These are phyloP conservation scores for Euzophera pinguis DNA, from an alignment of 2,888 invertebrate species.

Conservation along the genomic window DNA sequence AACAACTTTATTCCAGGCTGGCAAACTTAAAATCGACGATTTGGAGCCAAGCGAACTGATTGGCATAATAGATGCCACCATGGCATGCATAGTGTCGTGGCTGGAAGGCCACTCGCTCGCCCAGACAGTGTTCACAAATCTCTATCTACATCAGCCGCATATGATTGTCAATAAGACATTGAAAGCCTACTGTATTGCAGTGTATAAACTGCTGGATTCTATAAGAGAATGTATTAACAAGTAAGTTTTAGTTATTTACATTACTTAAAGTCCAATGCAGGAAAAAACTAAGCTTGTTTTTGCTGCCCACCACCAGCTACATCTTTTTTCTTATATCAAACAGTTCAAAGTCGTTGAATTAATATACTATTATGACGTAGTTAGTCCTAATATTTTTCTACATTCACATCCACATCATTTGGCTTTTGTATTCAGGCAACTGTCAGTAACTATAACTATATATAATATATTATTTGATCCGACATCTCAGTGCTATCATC, in stretches of 20 bases:
- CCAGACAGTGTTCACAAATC: conserved; percentile 97
- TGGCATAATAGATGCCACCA: conserved; percentile 95
- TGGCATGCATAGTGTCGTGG: conserved; percentile 98
- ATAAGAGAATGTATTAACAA: conserved; percentile 94
- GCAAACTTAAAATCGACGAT: conserved; percentile 87
- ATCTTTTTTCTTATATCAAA: too few relatives aligned
- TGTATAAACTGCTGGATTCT: conserved; percentile 93
- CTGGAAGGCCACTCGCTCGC: conserved; percentile 97
- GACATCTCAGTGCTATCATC: too few relatives aligned
- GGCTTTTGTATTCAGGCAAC: too few relatives aligned
- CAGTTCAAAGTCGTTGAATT: too few relatives aligned
- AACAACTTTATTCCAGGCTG: conserved; percentile 81
- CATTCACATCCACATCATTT: too few relatives aligned
- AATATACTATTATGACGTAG: too few relatives aligned
- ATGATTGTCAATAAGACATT: conserved; percentile 90
- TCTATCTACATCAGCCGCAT: conserved; percentile 95
- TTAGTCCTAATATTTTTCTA: too few relatives aligned
- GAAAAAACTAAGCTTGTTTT: too few relatives aligned
- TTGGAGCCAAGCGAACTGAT: conserved; percentile 90
- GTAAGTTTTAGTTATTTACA: conserved; percentile 62
- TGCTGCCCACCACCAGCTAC: too few relatives aligned
- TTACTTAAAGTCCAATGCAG: too few relatives aligned
- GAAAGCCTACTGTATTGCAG: conserved; percentile 91
- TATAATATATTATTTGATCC: too few relatives aligned
- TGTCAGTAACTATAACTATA: too few relatives aligned